Evolutionary conservation across 2,888 invertebrate genomes (phyloP), one percentile per base, ranked within the genome.

Genomic region (Melolontha melolontha): DNA sequence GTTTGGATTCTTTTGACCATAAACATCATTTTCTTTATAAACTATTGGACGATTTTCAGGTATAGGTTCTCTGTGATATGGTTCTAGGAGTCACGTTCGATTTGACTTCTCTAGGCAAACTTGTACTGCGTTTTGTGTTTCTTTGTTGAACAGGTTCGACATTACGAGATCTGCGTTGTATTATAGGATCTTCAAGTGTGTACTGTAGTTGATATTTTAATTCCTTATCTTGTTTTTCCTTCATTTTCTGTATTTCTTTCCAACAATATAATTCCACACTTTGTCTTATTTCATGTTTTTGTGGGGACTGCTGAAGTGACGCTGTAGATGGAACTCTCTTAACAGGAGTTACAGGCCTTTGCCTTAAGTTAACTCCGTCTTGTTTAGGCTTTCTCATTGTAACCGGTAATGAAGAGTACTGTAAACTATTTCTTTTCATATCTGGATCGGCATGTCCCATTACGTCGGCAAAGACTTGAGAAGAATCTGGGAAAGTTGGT

Each of bases 221-320:
- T 73, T 85, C 86, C 69, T 86, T 84, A 74, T 90, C 90, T 80
- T 90, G 89, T 78, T 87, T 86, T 52, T 88, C 84, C 75, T 89
- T 90, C 68, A 88, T 79, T 79, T 88, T 88, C 77, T 88, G 89
- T 64, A 91, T 80, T 77, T 89, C 89, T 73, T 90, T 88, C 90
- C 90, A 91, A 72, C 90, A 90, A 75, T 88, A 90, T 0, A 88
- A 90, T 78, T 91, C 90, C 0, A 89, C 86, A 77, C 85, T 87
- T 75, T 86, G 86, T 10, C 87, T 80, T 42, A 88, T 87, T 75
- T 86, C 86, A 72, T 86, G 85, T 79, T 87, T 87, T 69, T 86
- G 85, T 8, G 83, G 83, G 2, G 83, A 82, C 34, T 69, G 66
- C 57, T 75, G 73, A 66, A 70, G 50, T 11, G 71, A 69, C 11